Percentiles rank a stretch among this genome's conserved stretches.
phyloP scores from a whole-genome alignment of 2,113 vertebrate species.

The Haplochromis burtoni region DNA sequence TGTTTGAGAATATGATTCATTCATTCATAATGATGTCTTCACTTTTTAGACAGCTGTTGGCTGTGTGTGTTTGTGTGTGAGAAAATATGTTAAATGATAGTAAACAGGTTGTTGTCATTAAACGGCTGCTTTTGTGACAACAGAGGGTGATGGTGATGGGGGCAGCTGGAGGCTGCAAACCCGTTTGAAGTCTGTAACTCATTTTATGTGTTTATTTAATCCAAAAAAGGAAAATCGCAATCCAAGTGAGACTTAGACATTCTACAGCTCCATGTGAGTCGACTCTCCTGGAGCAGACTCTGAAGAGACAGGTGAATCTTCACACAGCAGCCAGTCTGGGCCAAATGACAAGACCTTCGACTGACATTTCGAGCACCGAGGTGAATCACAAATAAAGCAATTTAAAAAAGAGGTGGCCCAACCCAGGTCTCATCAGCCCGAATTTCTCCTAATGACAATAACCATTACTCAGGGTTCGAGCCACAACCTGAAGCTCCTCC shows the following conservation, averaged over 20 bases:
- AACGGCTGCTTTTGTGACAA: not conserved
- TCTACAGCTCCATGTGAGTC: not conserved
- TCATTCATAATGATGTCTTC: not conserved
- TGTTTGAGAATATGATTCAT: not conserved
- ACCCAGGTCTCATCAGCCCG: not conserved
- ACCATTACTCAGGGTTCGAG: not conserved
- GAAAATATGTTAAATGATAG: not conserved
- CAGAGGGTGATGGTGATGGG: not conserved
- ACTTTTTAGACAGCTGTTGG: not conserved
- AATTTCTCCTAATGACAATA: not conserved
- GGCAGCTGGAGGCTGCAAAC: not conserved
- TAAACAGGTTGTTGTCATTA: not conserved
- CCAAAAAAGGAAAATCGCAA: accelerated
- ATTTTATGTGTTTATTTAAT: not conserved
- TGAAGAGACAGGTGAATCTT: not conserved
- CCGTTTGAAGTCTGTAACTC: not conserved
- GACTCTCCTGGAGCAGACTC: not conserved
- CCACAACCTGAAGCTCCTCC: not conserved
- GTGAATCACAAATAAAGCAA: not conserved
- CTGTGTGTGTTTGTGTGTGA: not conserved
- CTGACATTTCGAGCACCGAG: not conserved
- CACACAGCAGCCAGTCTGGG: not conserved
- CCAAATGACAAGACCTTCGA: not conserved
- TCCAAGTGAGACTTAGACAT: not conserved
- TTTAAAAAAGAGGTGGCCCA: accelerated